Conservation (phyloP, 35 echinoderm and acorn worm species). For the Ptychodera flava region DNA sequence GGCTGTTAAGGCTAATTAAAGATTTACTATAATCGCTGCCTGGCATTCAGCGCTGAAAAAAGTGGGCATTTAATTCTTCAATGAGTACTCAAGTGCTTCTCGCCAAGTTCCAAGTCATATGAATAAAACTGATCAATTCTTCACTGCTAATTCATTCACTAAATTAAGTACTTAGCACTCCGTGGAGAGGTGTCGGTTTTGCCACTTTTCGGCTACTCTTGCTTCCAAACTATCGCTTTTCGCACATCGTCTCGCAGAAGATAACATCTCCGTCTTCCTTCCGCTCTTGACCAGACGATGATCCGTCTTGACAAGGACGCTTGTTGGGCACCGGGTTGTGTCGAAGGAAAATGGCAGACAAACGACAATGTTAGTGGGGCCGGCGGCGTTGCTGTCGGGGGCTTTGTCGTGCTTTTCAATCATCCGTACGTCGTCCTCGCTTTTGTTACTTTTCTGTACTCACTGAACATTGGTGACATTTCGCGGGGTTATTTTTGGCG, state of each 20-base stretch:
- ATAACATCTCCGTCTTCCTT: no score
- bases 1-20: neutral
- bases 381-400: neutral
- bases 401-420: neutral
- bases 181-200: neutral
- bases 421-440: no score
- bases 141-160: neutral
- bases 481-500: no score
- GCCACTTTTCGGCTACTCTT: neutral
- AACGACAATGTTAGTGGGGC: neutral
- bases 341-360: neutral
- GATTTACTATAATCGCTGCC: neutral
- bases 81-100: neutral
- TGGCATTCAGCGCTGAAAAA: neutral
- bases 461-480: no score
- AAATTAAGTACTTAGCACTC: neutral
- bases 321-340: neutral
- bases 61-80: neutral
- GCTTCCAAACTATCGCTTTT: no score
- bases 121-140: constrained; percentile 2
- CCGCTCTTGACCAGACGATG: neutral
- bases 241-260: no score
- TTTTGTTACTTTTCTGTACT: no score
- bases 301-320: neutral
- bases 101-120: neutral